Percentiles rank a stretch among this genome's conserved stretches.
These are phyloP conservation scores for Chloroclysta siterata DNA, from an alignment of 2,888 invertebrate species.

Conservation along the genomic window DNA sequence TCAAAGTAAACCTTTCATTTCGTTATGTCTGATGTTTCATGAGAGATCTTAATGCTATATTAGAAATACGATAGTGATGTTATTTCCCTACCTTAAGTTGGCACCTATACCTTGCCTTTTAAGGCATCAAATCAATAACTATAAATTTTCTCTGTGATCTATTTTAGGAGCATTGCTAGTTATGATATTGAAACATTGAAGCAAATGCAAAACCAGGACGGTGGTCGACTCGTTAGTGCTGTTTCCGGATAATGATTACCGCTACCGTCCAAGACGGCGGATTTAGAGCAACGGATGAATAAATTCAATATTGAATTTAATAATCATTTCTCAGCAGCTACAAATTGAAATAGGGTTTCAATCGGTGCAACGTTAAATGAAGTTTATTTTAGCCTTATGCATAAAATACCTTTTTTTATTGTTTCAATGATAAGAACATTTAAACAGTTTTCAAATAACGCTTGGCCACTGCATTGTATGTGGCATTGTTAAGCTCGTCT, in stretches of 20 bases:
- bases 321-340: constrained; percentile 1
- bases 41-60: not conserved
- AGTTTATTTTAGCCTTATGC: no score
- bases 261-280: constrained; percentile 33
- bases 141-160: not conserved
- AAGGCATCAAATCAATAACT: not conserved
- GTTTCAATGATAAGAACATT: no score
- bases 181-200: constrained; percentile 29
- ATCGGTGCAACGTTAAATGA: not conserved
- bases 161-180: not conserved
- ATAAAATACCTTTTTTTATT: no score
- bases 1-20: constrained; percentile 4
- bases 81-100: no score
- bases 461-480: no score
- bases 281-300: constrained; percentile 23
- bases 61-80: not conserved
- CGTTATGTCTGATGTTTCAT: not conserved
- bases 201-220: constrained; percentile 50
- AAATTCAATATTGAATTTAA: constrained; percentile 25
- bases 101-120: no score
- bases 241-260: constrained; percentile 42
- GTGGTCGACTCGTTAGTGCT: constrained; percentile 59
- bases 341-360: constrained; percentile 10
- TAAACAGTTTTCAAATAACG: no score
- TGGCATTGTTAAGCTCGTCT: no score